These are phyloP conservation scores for Pterois miles DNA, from an alignment of 2,797 vertebrate genomes.

Conservation along the genomic window DNA sequence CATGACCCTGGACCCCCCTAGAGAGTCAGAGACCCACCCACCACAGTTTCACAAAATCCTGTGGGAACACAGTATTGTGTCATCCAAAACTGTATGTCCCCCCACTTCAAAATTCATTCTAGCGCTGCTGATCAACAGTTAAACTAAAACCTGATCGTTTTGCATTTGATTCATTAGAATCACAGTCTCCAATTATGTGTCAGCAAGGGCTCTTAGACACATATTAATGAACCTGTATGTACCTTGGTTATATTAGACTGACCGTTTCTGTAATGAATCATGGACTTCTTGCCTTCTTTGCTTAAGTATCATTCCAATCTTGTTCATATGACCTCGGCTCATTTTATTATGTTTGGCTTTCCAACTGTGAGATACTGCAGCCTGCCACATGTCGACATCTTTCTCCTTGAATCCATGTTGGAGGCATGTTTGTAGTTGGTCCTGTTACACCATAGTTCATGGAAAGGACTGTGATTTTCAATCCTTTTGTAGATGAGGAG, in stretches of 20 bases:
- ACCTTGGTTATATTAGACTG: not conserved
- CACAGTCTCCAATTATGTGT: no score
- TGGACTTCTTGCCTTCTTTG: not conserved
- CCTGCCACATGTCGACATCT: conserved; percentile 20
- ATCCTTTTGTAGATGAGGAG: not conserved
- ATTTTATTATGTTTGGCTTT: not conserved
- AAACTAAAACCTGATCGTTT: no score
- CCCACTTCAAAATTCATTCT: no score
- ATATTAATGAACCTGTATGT: not conserved
- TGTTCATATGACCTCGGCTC: not conserved
- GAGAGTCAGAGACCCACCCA: no score
- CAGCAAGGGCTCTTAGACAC: no score
- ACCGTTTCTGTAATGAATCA: not conserved
- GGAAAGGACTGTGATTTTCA: not conserved
- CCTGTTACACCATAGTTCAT: not conserved
- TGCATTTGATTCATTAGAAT: no score
- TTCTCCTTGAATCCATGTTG: conserved; percentile 12
- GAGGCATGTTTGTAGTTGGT: not conserved
- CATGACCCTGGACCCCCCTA: no score
- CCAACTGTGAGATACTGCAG: conserved; percentile 24
- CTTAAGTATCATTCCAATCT: not conserved
- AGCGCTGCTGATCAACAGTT: no score
- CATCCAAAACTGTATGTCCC: no score
- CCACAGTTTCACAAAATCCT: no score
- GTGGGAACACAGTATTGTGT: no score